Conservation (phyloP, 2,113 vertebrate species). For the Elgaria multicarinata region DNA sequence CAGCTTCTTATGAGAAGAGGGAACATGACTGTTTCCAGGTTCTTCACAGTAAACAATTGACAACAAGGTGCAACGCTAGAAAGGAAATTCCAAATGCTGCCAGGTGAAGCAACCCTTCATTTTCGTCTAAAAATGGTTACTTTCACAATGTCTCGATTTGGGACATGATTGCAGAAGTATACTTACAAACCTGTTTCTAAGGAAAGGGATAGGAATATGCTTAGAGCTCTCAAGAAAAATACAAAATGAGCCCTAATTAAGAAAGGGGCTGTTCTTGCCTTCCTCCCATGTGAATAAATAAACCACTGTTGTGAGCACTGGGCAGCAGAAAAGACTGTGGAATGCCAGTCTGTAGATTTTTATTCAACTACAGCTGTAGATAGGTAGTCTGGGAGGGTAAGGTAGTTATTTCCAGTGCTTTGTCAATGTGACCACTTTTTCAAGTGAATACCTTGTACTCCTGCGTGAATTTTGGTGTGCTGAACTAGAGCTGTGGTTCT, state of each 20-base stretch:
- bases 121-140: slow-evolving; percentile 43
- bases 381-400: neutral
- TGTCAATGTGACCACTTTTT: neutral
- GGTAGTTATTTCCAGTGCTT: neutral
- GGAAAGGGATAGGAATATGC: slow-evolving; percentile 2
- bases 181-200: slow-evolving; percentile 1
- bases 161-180: slow-evolving; percentile 43
- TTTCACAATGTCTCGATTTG: slow-evolving; percentile 6
- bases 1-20: slow-evolving; percentile 48
- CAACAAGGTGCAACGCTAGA: slow-evolving; percentile 49
- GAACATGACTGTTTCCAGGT: slow-evolving; percentile 61
- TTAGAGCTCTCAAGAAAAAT: slow-evolving; percentile 18
- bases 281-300: neutral
- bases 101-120: slow-evolving; percentile 57
- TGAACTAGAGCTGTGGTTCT: neutral
- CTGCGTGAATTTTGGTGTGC: neutral
- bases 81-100: slow-evolving; percentile 27
- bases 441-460: neutral
- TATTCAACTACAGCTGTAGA: neutral
- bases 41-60: slow-evolving; percentile 41
- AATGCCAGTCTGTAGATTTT: too few relatives aligned
- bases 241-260: neutral
- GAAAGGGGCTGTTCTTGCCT: neutral
- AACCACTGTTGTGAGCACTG: neutral
- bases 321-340: neutral